Evolutionary conservation across 2,797 vertebrate species (phyloP).

Genomic region (Chlorospingus semifuscus): DNA sequence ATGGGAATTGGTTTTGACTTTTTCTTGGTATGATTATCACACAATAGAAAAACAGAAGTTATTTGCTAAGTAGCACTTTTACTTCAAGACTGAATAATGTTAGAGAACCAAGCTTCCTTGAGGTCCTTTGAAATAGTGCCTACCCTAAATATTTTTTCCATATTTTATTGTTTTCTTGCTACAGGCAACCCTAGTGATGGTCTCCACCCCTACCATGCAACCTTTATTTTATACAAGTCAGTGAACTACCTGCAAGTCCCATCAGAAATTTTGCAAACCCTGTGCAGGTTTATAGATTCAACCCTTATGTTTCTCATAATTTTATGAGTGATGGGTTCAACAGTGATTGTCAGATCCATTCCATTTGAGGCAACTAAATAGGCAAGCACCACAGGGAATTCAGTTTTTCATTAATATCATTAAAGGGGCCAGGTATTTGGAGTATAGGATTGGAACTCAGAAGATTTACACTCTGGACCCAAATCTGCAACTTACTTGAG

Average conservation of each 20-base stretch:
- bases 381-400: neutral
- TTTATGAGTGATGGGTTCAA: neutral
- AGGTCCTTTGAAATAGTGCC: neutral
- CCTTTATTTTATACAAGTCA: neutral
- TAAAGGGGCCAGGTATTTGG: neutral
- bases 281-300: neutral
- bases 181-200: neutral
- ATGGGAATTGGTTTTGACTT: neutral
- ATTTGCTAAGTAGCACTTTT: neutral
- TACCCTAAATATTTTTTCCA: neutral
- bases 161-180: neutral
- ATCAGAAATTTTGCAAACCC: neutral
- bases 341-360: neutral
- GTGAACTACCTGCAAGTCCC: neutral
- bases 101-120: neutral
- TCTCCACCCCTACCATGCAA: fast-evolving
- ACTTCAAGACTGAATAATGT: neutral
- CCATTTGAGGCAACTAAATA: neutral
- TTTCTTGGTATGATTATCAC: neutral
- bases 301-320: neutral
- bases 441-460: neutral
- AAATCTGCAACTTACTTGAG: neutral
- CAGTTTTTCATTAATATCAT: neutral
- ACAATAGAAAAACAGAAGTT: neutral
- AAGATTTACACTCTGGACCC: neutral